Conservation (phyloP, 2,113 vertebrate species). For the Heterotilapia buettikoferi region DNA sequence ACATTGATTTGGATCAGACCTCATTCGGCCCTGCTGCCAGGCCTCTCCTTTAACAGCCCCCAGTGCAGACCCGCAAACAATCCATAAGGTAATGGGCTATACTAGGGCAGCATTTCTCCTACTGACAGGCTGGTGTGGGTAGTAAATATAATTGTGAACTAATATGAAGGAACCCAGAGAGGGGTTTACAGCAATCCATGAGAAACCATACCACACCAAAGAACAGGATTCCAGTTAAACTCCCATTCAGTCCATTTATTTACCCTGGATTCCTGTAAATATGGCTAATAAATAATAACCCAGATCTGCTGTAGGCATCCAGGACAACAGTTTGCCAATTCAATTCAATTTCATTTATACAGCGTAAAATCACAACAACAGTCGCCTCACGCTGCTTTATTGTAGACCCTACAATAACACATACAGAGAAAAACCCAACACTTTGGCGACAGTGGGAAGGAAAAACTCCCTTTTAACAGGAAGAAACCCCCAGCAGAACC, state of each 20-base stretch:
- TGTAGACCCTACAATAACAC: background rate
- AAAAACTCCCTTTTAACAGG: background rate
- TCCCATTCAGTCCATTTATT: background rate
- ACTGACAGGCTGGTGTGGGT: background rate
- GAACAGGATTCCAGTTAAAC: background rate
- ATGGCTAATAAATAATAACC: background rate
- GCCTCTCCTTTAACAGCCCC: background rate
- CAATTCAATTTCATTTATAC: background rate
- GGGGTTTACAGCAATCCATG: background rate
- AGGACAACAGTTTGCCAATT: background rate
- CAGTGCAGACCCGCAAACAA: background rate
- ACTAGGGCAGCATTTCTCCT: background rate
- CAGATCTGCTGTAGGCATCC: background rate
- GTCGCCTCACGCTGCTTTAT: background rate
- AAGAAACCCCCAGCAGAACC: background rate
- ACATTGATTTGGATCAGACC: constrained; percentile 21
- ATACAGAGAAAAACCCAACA: background rate
- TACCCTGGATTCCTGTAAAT: background rate
- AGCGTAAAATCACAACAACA: background rate
- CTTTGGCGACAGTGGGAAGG: fast-evolving
- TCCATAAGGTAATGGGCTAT: background rate
- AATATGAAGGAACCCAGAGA: background rate
- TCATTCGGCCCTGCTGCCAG: background rate
- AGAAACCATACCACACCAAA: background rate
- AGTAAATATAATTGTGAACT: background rate